Evolutionary conservation across 2,113 vertebrate species (phyloP).

Genomic region (Onychostoma macrolepis): DNA sequence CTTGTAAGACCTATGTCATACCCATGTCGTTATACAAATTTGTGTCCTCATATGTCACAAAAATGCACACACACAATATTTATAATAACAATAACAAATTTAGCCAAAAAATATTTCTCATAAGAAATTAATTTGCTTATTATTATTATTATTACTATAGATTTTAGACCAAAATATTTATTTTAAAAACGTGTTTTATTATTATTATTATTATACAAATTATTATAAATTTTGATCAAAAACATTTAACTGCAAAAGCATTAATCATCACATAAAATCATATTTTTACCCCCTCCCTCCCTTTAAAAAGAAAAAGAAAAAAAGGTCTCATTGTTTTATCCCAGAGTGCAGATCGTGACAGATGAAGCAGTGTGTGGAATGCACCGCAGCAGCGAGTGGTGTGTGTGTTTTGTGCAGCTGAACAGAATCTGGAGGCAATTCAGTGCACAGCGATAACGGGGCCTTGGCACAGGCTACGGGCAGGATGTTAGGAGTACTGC

Average conservation of each 20-base stretch:
- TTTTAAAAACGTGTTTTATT: background rate
- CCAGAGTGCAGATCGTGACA: conserved; percentile 8
- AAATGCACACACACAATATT: no score
- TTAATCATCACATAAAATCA: no score
- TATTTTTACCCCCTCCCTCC: no score
- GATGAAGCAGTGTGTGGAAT: conserved; percentile 25
- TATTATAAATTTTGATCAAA: background rate
- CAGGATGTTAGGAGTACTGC: conserved; percentile 44
- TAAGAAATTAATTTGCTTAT: no score
- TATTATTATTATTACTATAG: no score
- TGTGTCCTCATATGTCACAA: no score
- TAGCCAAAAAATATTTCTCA: background rate
- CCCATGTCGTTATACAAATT: no score
- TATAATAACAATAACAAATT: background rate
- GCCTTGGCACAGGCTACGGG: conserved; percentile 24
- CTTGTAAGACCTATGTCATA: no score
- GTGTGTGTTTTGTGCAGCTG: background rate
- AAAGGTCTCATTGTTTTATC: background rate
- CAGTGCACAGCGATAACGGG: background rate
- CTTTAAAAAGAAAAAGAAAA: no score
- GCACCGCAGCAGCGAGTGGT: background rate
- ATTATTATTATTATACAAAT: no score
- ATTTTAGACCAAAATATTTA: background rate
- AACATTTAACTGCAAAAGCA: background rate
- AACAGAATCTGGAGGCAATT: conserved; percentile 34